These are phyloP conservation scores for Ephydatia muelleri DNA, from an alignment of 37 sponge, comb jelly and placozoan genomes.

Conservation along the genomic window DNA sequence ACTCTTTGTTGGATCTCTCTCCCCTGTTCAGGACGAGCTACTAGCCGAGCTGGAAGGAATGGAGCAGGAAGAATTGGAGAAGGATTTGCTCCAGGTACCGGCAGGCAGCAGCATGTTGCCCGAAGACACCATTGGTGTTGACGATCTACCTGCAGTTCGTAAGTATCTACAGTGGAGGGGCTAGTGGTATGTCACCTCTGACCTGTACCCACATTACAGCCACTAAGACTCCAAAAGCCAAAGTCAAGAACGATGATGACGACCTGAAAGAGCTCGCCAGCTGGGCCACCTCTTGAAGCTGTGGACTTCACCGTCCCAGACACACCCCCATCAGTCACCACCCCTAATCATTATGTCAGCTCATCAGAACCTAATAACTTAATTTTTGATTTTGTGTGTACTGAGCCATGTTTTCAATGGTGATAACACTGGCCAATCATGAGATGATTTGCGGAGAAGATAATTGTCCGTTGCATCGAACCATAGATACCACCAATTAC, in stretches of 20 bases:
- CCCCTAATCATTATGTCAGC: not conserved
- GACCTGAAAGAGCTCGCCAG: constrained; percentile 75
- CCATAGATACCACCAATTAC: too few relatives aligned
- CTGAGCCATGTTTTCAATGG: too few relatives aligned
- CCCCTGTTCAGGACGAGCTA: constrained; percentile 82
- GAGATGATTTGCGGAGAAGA: too few relatives aligned
- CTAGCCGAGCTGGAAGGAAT: constrained; percentile 93
- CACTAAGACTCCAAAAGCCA: constrained; percentile 34
- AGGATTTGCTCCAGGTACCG: constrained; percentile 69
- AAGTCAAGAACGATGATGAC: constrained; percentile 67
- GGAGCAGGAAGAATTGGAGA: constrained; percentile 93
- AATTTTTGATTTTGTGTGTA: too few relatives aligned
- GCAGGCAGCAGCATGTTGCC: constrained; percentile 28
- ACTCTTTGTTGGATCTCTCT: not conserved
- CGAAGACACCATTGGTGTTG: constrained; percentile 20
- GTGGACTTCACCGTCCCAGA: not conserved
- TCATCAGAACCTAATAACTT: not conserved
- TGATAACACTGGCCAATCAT: too few relatives aligned
- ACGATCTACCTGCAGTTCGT: constrained; percentile 82
- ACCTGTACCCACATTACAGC: constrained; percentile 18
- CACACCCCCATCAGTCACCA: too few relatives aligned
- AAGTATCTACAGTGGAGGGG: constrained; percentile 18
- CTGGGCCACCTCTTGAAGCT: constrained; percentile 48
- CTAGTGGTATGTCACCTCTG: not conserved
- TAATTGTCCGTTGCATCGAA: too few relatives aligned